phyloP scores from a whole-genome alignment of 2,797 vertebrate genomes.

The Toxotes lorentzi region DNA sequence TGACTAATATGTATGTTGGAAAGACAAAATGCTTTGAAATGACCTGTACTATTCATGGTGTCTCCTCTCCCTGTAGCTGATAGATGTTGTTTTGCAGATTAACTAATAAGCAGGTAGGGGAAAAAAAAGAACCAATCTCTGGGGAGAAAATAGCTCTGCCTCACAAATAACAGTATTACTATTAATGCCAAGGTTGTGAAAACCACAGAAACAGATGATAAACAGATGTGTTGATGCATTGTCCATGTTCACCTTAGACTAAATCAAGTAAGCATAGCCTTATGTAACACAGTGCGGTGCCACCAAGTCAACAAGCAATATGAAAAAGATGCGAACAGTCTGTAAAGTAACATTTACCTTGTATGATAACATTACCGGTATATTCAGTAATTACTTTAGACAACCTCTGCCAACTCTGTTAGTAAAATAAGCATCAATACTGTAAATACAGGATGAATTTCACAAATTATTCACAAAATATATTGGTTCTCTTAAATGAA shows the following conservation, averaged over 20 bases:
- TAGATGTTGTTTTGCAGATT: not conserved
- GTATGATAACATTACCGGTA: not conserved
- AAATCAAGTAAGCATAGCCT: not conserved
- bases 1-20: not conserved
- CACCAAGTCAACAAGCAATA: not conserved
- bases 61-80: not conserved
- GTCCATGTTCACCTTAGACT: conserved; percentile 12
- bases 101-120: not conserved
- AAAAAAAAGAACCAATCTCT: conserved; percentile 1
- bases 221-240: conserved; percentile 7
- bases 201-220: conserved; percentile 1
- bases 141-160: not conserved
- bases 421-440: not conserved
- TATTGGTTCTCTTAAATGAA: not conserved
- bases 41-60: not conserved
- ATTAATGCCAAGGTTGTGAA: not conserved
- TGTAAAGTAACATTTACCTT: not conserved
- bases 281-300: conserved; percentile 29
- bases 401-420: not conserved
- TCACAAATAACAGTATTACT: not conserved
- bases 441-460: not conserved
- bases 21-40: conserved; percentile 9
- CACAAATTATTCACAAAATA: not conserved
- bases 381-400: not conserved
- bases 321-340: not conserved